Conservation (phyloP, 2,888 invertebrate genomes). For the Gymnoscelis rufifasciata region DNA sequence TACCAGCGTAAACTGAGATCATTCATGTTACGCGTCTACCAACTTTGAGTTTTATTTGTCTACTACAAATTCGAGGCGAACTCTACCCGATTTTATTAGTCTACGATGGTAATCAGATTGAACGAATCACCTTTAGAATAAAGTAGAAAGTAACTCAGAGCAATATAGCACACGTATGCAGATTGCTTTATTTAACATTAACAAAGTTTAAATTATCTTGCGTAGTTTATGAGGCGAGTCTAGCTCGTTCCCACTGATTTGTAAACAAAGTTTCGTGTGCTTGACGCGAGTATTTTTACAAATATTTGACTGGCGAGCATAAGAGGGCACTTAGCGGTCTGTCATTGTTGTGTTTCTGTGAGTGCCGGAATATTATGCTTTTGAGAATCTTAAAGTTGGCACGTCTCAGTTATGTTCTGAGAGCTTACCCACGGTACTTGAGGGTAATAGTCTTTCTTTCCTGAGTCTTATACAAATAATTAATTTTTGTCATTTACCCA, state of each 20-base stretch:
- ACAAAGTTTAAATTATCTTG: conserved; percentile 9
- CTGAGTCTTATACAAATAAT: not conserved
- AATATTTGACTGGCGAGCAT: conserved; percentile 61
- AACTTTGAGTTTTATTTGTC: conserved; percentile 39
- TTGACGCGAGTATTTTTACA: conserved; percentile 42
- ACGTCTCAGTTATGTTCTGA: conserved; percentile 17
- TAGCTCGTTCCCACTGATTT: conserved; percentile 53
- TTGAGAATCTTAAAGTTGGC: conserved; percentile 24
- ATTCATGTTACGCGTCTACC: conserved; percentile 46
- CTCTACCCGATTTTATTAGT: conserved; percentile 28
- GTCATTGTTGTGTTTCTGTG: conserved; percentile 51
- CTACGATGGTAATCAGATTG: conserved; percentile 29
- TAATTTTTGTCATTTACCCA: no score
- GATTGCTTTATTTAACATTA: conserved; percentile 11
- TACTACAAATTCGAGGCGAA: conserved; percentile 26
- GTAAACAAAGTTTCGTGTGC: conserved; percentile 50
- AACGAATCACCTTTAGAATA: conserved; percentile 22
- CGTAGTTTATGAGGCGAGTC: conserved; percentile 15
- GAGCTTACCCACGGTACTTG: conserved; percentile 22
- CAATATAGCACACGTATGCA: conserved; percentile 9
- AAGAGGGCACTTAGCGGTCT: conserved; percentile 64
- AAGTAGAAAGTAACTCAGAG: conserved; percentile 16
- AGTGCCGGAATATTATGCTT: conserved; percentile 39
- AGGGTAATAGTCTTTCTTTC: conserved; percentile 1
- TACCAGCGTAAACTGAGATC: conserved; percentile 55